Evolutionary conservation across 1,140 invertebrate genomes (phyloP).

Genomic region (Leptonema lineaticorne): DNA sequence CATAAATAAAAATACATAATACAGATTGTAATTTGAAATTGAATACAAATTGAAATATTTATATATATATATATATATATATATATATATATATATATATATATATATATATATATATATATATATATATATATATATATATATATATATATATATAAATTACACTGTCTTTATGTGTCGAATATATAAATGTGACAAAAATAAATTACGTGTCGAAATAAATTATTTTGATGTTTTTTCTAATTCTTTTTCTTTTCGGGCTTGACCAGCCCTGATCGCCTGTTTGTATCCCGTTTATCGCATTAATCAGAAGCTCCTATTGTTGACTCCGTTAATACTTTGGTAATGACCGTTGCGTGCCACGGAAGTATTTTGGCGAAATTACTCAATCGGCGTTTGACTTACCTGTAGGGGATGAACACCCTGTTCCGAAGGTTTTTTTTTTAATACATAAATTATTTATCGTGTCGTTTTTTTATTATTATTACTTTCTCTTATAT

Average conservation of each 20-base stretch:
- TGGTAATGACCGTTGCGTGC: constrained; percentile 24
- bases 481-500: no score
- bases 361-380: constrained; percentile 13
- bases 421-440: constrained; percentile 3
- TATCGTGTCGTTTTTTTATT: no score
- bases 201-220: constrained; percentile 30
- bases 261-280: neutral
- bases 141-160: neutral
- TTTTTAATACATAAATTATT: constrained; percentile 16
- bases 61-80: neutral
- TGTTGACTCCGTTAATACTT: constrained; percentile 21
- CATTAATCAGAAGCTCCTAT: constrained; percentile 22
- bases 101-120: neutral
- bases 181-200: constrained; percentile 29
- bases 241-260: neutral
- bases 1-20: no score
- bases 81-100: constrained; percentile 2
- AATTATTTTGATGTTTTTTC: constrained; percentile 16
- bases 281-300: constrained; percentile 5
- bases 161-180: constrained; percentile 28
- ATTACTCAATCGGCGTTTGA: constrained; percentile 32
- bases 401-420: no score
- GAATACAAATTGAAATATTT: neutral
- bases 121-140: neutral
- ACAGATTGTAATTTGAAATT: neutral